Conservation (phyloP, 2,797 vertebrate species). For the Eulemur mongoz region DNA sequence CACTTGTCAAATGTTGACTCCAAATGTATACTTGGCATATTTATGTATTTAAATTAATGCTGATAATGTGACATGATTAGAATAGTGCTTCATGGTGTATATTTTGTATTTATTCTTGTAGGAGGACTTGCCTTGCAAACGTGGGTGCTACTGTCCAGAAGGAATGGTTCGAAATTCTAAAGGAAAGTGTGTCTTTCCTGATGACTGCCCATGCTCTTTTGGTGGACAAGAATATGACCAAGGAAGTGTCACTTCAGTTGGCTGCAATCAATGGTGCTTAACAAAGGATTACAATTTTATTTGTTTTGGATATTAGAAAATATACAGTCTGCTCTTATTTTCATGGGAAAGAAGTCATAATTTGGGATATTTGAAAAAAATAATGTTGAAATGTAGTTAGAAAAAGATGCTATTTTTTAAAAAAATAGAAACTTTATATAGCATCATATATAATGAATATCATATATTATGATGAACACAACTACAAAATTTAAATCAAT, state of each 20-base stretch:
- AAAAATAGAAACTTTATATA: background rate
- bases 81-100: background rate
- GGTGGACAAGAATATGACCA: conserved; percentile 84
- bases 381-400: background rate
- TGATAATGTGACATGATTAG: background rate
- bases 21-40: background rate
- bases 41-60: background rate
- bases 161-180: conserved; percentile 86
- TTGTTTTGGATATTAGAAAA: background rate
- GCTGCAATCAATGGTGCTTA: conserved; percentile 87
- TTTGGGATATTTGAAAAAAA: background rate
- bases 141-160: conserved; percentile 89
- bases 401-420: background rate
- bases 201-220: conserved; percentile 88
- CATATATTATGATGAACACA: background rate
- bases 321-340: background rate
- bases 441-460: background rate
- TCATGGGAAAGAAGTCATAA: background rate
- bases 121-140: conserved; percentile 82
- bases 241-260: conserved; percentile 83
- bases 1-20: background rate
- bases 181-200: conserved; percentile 85
- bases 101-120: conserved; percentile 8
- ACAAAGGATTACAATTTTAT: background rate
- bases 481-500: background rate